A percentile compares a stretch with the other conserved stretches of the same genome.
Conservation (phyloP, 2,888 invertebrate genomes). For the Apodemia hepburni region DNA sequence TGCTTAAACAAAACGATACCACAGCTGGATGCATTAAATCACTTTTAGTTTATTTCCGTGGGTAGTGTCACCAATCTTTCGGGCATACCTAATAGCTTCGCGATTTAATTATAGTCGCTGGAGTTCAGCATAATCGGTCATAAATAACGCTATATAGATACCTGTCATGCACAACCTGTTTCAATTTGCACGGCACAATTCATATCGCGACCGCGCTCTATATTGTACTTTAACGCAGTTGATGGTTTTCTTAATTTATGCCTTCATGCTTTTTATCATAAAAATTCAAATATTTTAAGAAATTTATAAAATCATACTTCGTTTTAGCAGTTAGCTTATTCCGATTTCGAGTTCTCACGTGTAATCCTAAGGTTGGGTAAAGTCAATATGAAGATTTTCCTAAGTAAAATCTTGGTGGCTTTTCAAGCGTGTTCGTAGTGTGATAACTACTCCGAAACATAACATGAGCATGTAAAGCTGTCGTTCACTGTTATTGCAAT, state of each 20-base stretch:
- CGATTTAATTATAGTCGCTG: slow-evolving; percentile 70
- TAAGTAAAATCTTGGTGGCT: too few relatives aligned
- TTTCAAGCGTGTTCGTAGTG: too few relatives aligned
- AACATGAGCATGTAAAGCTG: too few relatives aligned
- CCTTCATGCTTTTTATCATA: slow-evolving; percentile 69
- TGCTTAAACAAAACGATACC: slow-evolving; percentile 43
- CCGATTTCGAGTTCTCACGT: too few relatives aligned
- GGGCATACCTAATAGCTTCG: slow-evolving; percentile 62
- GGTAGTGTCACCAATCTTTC: slow-evolving; percentile 64
- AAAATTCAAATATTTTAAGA: slow-evolving; percentile 34
- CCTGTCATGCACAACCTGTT: slow-evolving; percentile 78
- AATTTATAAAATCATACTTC: neutral
- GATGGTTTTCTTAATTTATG: slow-evolving; percentile 69
- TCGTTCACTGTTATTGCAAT: too few relatives aligned
- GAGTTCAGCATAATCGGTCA: slow-evolving; percentile 70
- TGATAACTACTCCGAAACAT: too few relatives aligned
- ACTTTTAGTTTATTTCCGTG: slow-evolving; percentile 51
- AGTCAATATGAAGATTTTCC: too few relatives aligned
- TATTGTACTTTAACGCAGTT: slow-evolving; percentile 55
- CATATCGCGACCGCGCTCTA: slow-evolving; percentile 45
- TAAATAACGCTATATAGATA: slow-evolving; percentile 74
- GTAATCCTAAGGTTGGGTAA: too few relatives aligned
- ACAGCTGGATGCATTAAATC: slow-evolving; percentile 55
- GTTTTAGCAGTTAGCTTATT: neutral
- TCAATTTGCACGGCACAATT: slow-evolving; percentile 70